Evolutionary conservation across 2,113 vertebrate genomes (phyloP).

Genomic region (Furnarius figulus): DNA sequence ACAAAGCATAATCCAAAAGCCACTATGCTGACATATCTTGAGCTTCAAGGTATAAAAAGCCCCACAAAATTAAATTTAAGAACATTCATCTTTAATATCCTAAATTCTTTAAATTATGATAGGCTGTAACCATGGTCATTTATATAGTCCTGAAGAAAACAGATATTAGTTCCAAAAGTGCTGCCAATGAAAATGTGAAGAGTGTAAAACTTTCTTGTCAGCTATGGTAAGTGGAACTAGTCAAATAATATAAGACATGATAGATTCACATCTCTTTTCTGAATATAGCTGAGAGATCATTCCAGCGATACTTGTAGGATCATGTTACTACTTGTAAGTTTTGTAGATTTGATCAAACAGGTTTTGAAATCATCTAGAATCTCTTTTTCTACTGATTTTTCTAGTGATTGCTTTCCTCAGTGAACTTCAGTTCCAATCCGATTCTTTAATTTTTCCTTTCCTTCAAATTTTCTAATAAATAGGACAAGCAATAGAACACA

Average conservation of each 20-base stretch:
- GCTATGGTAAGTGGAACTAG: not conserved
- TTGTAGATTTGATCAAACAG: not conserved
- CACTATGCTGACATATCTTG: not conserved
- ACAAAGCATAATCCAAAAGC: not conserved
- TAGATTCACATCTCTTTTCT: not conserved
- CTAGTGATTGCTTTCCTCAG: not conserved
- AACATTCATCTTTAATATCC: not conserved
- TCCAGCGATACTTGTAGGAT: not conserved
- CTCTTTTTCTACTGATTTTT: not conserved
- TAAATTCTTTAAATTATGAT: not conserved
- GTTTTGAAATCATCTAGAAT: not conserved
- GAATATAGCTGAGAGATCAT: not conserved
- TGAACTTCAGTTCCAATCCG: not conserved
- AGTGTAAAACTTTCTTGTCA: not conserved
- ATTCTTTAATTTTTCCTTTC: not conserved
- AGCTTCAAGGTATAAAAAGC: not conserved
- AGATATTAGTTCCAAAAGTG: not conserved
- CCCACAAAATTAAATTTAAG: not conserved
- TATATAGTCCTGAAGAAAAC: not conserved
- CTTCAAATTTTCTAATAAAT: not conserved
- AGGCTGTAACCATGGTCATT: not conserved
- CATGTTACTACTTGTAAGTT: not conserved
- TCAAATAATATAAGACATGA: not conserved
- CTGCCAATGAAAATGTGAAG: not conserved
- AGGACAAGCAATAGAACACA: not conserved